Conservation (phyloP, 2,113 vertebrate species). For the Forbesichthys agassizii region DNA sequence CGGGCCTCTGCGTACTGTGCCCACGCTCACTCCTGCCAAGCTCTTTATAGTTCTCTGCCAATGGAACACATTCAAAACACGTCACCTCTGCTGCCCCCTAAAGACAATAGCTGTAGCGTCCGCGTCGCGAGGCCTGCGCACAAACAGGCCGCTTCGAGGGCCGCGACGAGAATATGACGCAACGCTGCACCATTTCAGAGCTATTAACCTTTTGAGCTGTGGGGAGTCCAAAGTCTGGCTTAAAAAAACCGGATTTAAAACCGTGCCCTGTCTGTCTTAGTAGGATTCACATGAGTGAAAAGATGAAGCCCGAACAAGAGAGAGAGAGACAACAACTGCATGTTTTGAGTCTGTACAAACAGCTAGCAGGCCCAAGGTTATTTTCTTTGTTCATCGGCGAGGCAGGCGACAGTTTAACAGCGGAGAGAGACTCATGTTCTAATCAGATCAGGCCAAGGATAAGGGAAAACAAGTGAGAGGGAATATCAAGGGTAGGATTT, state of each 20-base stretch:
- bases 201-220: constrained; percentile 72
- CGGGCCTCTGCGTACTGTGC: constrained; percentile 12
- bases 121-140: constrained; percentile 43
- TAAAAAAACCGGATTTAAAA: constrained; percentile 68
- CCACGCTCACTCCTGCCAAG: constrained; percentile 1
- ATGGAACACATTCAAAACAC: constrained; percentile 65
- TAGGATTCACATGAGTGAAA: constrained; percentile 69
- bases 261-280: constrained; percentile 69
- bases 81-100: constrained; percentile 78
- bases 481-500: constrained; percentile 66
- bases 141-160: constrained; percentile 57
- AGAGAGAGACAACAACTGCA: constrained; percentile 64
- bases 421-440: constrained; percentile 50
- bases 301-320: constrained; percentile 62
- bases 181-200: constrained; percentile 65
- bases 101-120: constrained; percentile 71
- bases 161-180: constrained; percentile 72
- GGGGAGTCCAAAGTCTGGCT: constrained; percentile 52
- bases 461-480: constrained; percentile 37
- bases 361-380: constrained; percentile 66
- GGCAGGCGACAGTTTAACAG: constrained; percentile 52
- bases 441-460: constrained; percentile 46
- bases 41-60: constrained; percentile 63
- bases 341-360: constrained; percentile 60
- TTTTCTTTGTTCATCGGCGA: constrained; percentile 67